Base-by-base conservation (phyloP, 2,113 vertebrate species). In the Chaenocephalus aceratus region DNA sequence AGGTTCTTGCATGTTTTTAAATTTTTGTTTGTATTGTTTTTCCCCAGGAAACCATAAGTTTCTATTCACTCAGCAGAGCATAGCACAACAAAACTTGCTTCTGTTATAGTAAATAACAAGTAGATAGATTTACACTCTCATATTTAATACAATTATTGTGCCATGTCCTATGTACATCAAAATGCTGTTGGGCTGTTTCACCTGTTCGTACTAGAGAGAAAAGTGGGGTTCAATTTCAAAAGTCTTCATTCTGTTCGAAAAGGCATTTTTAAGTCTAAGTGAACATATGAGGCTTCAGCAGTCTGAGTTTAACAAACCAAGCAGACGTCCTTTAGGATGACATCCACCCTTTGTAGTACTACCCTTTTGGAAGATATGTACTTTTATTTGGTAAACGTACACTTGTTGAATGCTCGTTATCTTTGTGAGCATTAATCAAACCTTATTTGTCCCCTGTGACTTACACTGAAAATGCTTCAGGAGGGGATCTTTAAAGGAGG, bases 1-100 rank as follows among this genome's bases (percentile, higher is more conserved):
- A 14, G n/a, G 10, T 63, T 78, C 56, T 36, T 79, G 51, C 36
- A 63, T 26, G 10, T 79, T 69, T 41, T 75, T 41, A 16, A 12
- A 13, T 51, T 16, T n/a, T 5, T 52, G 1, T 18, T 44, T 51
- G 1, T 1, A 10, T 67, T 54, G 3, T 41, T 62, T 70, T 8
- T 34, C 45, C 2, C 10, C 61, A 49, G 63, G 49, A 41, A 41
- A 15, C 44, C n/a, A 51, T 60, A 41, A 1, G 6, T 75, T 65
- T 46, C 53, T 10, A 26, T 65, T 76, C 34, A 59, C 65, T 26
- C 14, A 13, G 10, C 21, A 18, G 10, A 48, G 26, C 21, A 18
- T 5, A 48, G 26, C 51, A 46, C 0, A 68, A 49, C 9, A 53
- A 5, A 53, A 44, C 3, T 23, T 15, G 6, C 44, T 46, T 63